phyloP scores from a whole-genome alignment of 1,140 invertebrate species.

The Copidosoma floridanum region DNA sequence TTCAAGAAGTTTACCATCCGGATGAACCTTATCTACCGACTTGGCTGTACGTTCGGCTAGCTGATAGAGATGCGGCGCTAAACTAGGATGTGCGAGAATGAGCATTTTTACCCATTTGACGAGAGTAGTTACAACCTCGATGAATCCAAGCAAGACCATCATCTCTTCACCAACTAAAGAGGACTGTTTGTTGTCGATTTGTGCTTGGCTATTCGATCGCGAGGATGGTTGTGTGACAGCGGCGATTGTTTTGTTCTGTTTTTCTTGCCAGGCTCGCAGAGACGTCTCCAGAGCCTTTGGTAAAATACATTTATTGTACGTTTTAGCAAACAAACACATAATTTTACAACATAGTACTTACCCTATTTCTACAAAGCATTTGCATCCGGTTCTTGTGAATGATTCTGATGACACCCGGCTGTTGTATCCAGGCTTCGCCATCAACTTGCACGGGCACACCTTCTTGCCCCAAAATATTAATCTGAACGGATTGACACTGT shows the following conservation, averaged over 20 bases:
- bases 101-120: conserved; percentile 81
- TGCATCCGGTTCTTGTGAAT: conserved; percentile 96
- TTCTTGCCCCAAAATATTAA: conserved; percentile 88
- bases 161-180: conserved; percentile 68
- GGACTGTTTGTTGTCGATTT: conserved; percentile 37
- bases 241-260: conserved; percentile 68
- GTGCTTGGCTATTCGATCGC: conserved; percentile 41
- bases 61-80: conserved; percentile 70
- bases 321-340: conserved; percentile 1
- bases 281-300: conserved; percentile 81
- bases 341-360: conserved; percentile 43
- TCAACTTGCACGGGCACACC: conserved; percentile 91
- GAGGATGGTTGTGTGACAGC: conserved; percentile 46
- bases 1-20: conserved; percentile 73
- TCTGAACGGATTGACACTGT: conserved; percentile 92
- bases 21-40: conserved; percentile 78
- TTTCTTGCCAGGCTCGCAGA: conserved; percentile 90
- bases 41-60: conserved; percentile 71
- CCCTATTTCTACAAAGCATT: conserved; percentile 88
- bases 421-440: conserved; percentile 97
- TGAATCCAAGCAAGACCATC: conserved; percentile 72
- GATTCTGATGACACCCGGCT: conserved; percentile 91
- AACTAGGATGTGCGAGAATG: conserved; percentile 63
- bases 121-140: conserved; percentile 77
- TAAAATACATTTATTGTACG: neutral